Base-by-base conservation (phyloP, 2,797 vertebrate species). In the Sciurus vulgaris region DNA sequence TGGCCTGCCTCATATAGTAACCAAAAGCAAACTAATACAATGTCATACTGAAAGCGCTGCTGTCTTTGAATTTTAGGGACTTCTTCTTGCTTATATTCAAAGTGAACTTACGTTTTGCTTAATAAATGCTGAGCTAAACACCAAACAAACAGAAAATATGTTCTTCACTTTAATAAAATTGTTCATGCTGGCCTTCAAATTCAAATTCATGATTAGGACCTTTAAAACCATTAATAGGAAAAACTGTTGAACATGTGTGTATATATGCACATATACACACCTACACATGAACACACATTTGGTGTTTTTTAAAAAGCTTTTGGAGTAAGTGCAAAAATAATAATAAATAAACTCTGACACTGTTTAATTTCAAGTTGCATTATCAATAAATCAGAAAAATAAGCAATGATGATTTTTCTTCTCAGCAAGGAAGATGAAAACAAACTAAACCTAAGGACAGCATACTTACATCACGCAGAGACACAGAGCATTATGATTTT, bases 331-430 rank as follows among this genome's bases (percentile, higher is more conserved):
- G 54, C 41, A 47, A n/a, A 49, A 54, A 38, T 54, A n/a, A 86
- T 76, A 82, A 61, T 38, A 12, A 41, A 11, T 67, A 59, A 9
- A 33, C 38, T 72, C 24, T 7, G 73, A 72, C 1, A 2, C 17
- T 11, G 76, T 83, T 77, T 59, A 5, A 85, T 35, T 3, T 59
- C 18, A 72, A 70, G 65, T 65, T 38, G 20, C 13, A 61, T 81
- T 91, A 76, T 89, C 11, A 81, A 24, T 54, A 72, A 91, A 88
- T 2, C 24, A 61, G 65, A 86, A 38, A 77, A 92, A 87, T 33
- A 87, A 33, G 41, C n/a, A 79, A 47, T 35, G 2, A 6, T 49
- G 22, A 26, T 15, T 15, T 18, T 67, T 28, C 51, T 69, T 77
- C n/a, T 30, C 2, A 44, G 5, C 28, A 77, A 61, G 24, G 7